Percentiles rank a stretch among this genome's conserved stretches.
Conservation (phyloP, 1,140 invertebrate genomes). For the Streblospio benedicti region DNA sequence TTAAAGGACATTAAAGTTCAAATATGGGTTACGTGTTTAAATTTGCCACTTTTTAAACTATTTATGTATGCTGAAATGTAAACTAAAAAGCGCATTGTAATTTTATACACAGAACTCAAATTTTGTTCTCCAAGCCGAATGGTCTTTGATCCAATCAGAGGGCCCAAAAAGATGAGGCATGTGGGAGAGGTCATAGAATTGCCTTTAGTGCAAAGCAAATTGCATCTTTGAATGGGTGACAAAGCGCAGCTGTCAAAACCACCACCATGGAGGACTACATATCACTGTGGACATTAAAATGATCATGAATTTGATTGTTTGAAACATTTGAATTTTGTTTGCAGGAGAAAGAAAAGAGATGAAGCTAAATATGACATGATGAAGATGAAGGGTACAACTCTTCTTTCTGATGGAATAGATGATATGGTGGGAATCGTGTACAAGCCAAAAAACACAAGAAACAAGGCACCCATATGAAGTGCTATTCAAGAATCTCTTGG, state of each 20-base stretch:
- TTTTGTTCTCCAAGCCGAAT: constrained; percentile 98
- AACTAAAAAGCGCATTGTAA: too few relatives aligned
- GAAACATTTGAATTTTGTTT: constrained; percentile 5
- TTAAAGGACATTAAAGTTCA: neutral
- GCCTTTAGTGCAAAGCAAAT: constrained; percentile 83
- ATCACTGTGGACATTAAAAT: neutral
- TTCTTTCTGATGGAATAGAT: constrained; percentile 79
- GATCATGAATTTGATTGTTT: neutral
- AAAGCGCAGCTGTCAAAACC: constrained; percentile 63
- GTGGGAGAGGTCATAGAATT: constrained; percentile 92
- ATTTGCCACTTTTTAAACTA: too few relatives aligned
- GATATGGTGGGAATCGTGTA: constrained; percentile 91
- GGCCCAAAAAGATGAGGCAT: constrained; percentile 98
- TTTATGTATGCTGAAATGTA: too few relatives aligned
- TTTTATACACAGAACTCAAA: constrained; percentile 83
- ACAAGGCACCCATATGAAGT: constrained; percentile 93
- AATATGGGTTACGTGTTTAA: neutral
- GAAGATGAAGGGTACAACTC: constrained; percentile 74
- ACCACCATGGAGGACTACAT: constrained; percentile 65
- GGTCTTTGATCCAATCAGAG: constrained; percentile 88
- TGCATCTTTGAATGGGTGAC: constrained; percentile 92
- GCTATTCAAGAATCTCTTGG: constrained; percentile 96
- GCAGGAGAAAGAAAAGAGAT: constrained; percentile 56
- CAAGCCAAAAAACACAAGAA: constrained; percentile 91
- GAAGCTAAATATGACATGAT: constrained; percentile 85